phyloP scores from a whole-genome alignment of 2,113 vertebrate species.

The Brachypteracias leptosomus region DNA sequence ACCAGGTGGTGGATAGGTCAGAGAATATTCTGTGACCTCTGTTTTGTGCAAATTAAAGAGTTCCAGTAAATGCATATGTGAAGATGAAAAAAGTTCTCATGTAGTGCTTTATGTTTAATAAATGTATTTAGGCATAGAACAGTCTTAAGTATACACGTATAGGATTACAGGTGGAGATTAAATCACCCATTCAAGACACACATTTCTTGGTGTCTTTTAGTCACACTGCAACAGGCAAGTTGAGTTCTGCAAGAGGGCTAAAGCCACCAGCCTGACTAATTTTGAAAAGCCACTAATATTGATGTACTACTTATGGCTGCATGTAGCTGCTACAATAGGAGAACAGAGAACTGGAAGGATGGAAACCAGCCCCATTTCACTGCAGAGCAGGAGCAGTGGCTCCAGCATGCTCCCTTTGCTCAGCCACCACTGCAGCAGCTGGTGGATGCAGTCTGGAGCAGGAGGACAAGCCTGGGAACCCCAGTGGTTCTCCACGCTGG shows the following conservation, averaged over 20 bases:
- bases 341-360: neutral
- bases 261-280: neutral
- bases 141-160: neutral
- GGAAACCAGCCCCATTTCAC: neutral
- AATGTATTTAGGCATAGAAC: neutral
- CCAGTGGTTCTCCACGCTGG: neutral
- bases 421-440: neutral
- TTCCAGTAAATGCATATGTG: neutral
- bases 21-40: neutral
- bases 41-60: constrained; percentile 11
- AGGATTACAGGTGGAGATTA: neutral
- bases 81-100: neutral
- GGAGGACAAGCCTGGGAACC: neutral
- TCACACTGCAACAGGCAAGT: rapidly evolving
- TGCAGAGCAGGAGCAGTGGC: neutral
- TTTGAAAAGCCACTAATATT: neutral
- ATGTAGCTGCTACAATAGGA: neutral
- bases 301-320: neutral
- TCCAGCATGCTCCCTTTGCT: rapidly evolving
- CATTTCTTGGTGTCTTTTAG: neutral
- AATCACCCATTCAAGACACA: neutral
- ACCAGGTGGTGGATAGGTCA: neutral
- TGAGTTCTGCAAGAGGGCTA: neutral
- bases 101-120: neutral
- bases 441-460: neutral